Base-by-base conservation (phyloP, 2,888 invertebrate species). In the Troides oblongomaculatus region DNA sequence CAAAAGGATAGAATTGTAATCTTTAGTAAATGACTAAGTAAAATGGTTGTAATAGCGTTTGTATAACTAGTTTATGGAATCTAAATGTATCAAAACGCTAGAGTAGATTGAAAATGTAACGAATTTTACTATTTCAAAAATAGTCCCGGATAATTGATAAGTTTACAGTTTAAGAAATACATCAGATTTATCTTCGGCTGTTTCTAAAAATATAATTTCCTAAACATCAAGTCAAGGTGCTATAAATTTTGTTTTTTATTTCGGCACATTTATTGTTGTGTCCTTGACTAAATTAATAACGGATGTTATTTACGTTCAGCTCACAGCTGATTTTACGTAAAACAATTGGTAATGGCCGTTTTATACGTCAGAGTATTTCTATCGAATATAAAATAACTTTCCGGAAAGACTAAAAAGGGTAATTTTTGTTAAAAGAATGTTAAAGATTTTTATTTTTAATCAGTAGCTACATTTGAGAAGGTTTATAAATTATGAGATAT, bases 211-310 rank as follows among this genome's bases (percentile, higher is more conserved):
- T 64, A 53, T 46, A 59, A 57, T 64, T 68, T 60, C 12, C 58
- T 58, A 59, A 46, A 46, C 43, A 65, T 23, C 23, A 58, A 61
- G 23, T 61, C 69, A 30, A 50, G 36, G 57, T 50, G 58, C 18
- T 50, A 61, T 57, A 62, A 65, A 62, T 64, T 57, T 68, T 46
- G 43, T 18, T 58, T 69, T 64, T 64, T 56, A 68, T 68, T 64
- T 68, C 53, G 14, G 17, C 18, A 64, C 59, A 59, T 64, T 64
- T 69, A 62, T 58, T 66, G 62, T 69, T 62, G 39, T 62, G 53
- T 66, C 66, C 61, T 64, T 69, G 57, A 65, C 30, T 62, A 61
- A n/a, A 53, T 53, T 53, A 61, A 69, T 69, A 64, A 69, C 21
- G 64, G 61, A 46, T n/a, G 43, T 50, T 62, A 62, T 46, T 64